Evolutionary conservation across 2,113 vertebrate species (phyloP).

Genomic region (Scolopax mira): DNA sequence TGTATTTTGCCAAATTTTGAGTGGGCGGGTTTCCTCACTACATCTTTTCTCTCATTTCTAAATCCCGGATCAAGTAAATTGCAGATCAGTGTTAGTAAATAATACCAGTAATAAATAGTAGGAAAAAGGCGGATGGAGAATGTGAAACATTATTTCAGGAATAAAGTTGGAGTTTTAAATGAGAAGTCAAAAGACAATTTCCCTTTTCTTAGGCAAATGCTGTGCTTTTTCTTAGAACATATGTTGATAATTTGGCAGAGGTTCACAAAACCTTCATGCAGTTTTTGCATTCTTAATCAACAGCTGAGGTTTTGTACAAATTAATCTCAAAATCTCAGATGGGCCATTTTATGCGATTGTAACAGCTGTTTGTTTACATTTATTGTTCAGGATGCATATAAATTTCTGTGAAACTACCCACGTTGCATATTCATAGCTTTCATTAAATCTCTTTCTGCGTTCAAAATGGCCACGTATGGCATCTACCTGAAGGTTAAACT

Average conservation of each 20-base stretch:
- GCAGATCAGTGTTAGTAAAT: neutral
- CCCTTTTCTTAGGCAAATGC: neutral
- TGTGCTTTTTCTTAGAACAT: neutral
- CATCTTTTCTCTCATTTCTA: neutral
- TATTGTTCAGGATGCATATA: neutral
- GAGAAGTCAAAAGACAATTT: neutral
- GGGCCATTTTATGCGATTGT: neutral
- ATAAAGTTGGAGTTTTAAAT: neutral
- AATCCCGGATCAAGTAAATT: neutral
- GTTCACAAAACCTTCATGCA: neutral
- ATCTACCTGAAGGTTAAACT: neutral
- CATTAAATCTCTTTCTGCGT: neutral
- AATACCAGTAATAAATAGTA: neutral
- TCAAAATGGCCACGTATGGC: neutral
- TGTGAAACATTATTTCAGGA: neutral
- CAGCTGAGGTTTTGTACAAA: neutral
- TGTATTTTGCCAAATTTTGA: neutral
- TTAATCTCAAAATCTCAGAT: neutral
- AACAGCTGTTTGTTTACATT: slow-evolving; percentile 23
- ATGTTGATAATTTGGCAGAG: slow-evolving; percentile 11
- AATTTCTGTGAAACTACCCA: neutral
- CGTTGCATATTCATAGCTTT: neutral
- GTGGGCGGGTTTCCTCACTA: neutral
- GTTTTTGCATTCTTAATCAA: neutral
- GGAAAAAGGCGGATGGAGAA: neutral